Evolutionary conservation across 1,140 invertebrate species (phyloP), one percentile per base, ranked within the genome.

Genomic region (Mercenaria mercenaria): DNA sequence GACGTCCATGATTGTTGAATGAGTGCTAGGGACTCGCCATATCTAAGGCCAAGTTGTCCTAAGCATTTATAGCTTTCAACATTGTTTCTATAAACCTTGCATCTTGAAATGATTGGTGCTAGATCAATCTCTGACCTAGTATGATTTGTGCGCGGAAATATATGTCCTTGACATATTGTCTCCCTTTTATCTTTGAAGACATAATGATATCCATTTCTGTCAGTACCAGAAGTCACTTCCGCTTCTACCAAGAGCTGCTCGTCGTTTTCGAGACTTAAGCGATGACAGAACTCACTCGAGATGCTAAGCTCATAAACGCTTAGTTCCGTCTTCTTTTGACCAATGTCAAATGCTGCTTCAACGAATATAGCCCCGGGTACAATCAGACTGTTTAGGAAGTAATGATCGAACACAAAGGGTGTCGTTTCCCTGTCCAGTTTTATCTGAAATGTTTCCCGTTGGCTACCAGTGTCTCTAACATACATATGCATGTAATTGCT

Each of bases 41-140:
- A 94, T 8, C 85, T 50, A 81, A 93, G 92, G 18, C 92, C 92
- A 29, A 91, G 72, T 47, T 81, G 76, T 37, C 91, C 74, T 1
- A 94, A 81, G 13, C 59, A 82, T 52, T 56, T 67, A 69, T 94
- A 94, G 15, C 91, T 92, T 32, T 92, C 77, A 41, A 92, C 81
- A 72, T 90, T 88, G 10, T 77, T 56, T 39, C 91, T 79, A 10
- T 64, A 39, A 1, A 87, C 43, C 64, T 52, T 89, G 76, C 91
- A 94, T 64, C 91, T 89, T n/a, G 61, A 61, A 52, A 86, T 67
- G 15, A 93, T 91, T 32, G 88, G 83, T 47, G 69, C 61, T 41
- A 92, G 43, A 72, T 87, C 47, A 18, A 87, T 18, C 32, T 37
- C 6, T 64, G 23, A 0, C 64, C 76, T 52, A 34, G 23, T 23